Evolutionary conservation across 1,140 invertebrate species (phyloP).

Genomic region (Drosophila nebulosa): DNA sequence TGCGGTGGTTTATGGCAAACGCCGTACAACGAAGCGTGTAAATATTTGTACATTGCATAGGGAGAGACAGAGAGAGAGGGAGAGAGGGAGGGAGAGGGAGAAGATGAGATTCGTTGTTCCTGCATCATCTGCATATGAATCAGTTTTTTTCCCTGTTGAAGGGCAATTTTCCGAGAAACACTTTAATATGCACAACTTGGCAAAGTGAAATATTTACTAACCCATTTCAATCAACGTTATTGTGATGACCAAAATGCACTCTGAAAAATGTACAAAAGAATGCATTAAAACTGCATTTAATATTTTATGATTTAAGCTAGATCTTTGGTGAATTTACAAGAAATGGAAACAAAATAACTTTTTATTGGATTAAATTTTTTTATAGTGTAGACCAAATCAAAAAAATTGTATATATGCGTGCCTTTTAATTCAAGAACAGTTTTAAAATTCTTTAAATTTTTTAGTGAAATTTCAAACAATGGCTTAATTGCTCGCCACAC

Average conservation of each 20-base stretch:
- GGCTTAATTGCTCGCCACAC: slow-evolving; percentile 57
- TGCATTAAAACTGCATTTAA: background rate
- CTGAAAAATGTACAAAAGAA: background rate
- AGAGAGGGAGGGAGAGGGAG: background rate
- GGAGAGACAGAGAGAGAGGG: background rate
- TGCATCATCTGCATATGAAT: background rate
- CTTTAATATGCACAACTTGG: slow-evolving; percentile 59
- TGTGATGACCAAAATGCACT: slow-evolving; percentile 31
- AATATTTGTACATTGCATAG: slow-evolving; percentile 48
- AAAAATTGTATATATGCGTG: background rate
- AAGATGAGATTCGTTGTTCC: background rate
- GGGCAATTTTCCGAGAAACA: slow-evolving; percentile 27
- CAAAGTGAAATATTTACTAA: slow-evolving; percentile 62
- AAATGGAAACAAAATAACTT: no score
- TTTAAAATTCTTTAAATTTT: slow-evolving; percentile 16
- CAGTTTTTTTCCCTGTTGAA: background rate
- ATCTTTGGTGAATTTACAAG: no score
- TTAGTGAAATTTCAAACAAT: slow-evolving; percentile 43
- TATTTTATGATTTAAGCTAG: no score
- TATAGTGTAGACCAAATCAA: background rate
- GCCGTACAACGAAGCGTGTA: slow-evolving; percentile 53
- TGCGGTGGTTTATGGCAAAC: slow-evolving; percentile 66
- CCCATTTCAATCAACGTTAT: slow-evolving; percentile 59
- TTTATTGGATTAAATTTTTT: no score
- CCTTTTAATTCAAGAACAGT: background rate